Evolutionary conservation across 2,888 invertebrate genomes (phyloP), one percentile per base, ranked within the genome.

Genomic region (Coleophora deauratella): DNA sequence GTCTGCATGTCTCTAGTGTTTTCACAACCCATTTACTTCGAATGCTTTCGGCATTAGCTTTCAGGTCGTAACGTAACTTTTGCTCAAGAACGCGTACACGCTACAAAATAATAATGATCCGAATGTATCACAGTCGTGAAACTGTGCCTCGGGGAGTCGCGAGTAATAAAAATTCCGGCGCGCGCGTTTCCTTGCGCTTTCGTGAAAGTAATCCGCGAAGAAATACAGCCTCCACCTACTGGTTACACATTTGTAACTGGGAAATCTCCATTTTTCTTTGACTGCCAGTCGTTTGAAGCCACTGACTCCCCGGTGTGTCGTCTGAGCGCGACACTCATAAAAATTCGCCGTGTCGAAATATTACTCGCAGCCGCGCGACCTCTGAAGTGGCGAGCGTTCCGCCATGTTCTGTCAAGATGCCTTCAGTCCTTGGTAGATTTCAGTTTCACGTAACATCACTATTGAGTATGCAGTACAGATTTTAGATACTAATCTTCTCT

Each of bases 251-350:
- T 82, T 80, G 80, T 81, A 80, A 78, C 81, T 66, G 69, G 63
- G 65, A 80, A 81, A 82, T 81, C 79, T 80, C 79, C 79, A 82
- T 82, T 80, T 81, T 78, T 75, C 80, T 81, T 81, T 82, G 80
- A 80, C 75, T 78, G 65, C 65, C 69, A 75, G 79, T 72, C 81
- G 75, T 79, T 80, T 71, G 71, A 73, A 73, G 77, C 74, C 77
- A 73, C 67, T 55, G 67, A 57, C 67, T 79, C 81, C 78, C 81
- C 55, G 55, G 79, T 67, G 81, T 71, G 73, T 79, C 77, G 77
- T 75, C 61, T 62, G 57, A 55, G 65, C 64, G 68, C 72, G 77
- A 74, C 75, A 71, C 76, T 80, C 80, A 79, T 82, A 81, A 82
- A 81, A 81, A 80, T 79, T 78, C 76, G 71, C 66, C 66, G 62